These are phyloP conservation scores for Thumatha senex DNA, from an alignment of 2,888 invertebrate genomes.

Conservation along the genomic window DNA sequence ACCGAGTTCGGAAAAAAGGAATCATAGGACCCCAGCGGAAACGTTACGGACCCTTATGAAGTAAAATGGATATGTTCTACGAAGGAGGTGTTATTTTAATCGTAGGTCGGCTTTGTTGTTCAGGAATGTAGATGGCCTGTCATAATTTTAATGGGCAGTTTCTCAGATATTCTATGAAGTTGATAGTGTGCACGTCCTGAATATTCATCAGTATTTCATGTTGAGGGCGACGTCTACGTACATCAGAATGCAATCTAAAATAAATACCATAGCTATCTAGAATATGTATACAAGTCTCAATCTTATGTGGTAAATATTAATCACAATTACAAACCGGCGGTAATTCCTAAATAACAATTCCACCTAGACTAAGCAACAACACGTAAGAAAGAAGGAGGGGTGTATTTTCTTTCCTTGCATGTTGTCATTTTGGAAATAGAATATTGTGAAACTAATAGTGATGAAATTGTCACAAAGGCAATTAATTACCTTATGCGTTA, in stretches of 20 bases:
- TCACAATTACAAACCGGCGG: no score
- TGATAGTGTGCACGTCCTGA: conserved; percentile 65
- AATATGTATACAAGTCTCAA: neutral
- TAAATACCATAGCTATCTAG: conserved; percentile 1
- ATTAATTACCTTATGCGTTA: no score
- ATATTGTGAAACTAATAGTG: no score
- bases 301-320: neutral
- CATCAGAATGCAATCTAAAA: conserved; percentile 32
- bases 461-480: no score
- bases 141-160: conserved; percentile 80
- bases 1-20: conserved; percentile 75
- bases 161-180: conserved; percentile 65
- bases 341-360: no score
- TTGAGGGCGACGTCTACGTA: conserved; percentile 17
- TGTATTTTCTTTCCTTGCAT: no score
- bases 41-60: conserved; percentile 81
- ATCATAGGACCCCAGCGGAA: conserved; percentile 81
- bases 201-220: conserved; percentile 59
- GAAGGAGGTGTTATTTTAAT: conserved; percentile 83
- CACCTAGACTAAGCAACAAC: no score
- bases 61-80: conserved; percentile 81
- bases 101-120: conserved; percentile 79
- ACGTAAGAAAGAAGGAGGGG: no score
- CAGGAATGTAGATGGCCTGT: conserved; percentile 82
- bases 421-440: no score